Evolutionary conservation across 1,140 invertebrate genomes (phyloP).

Genomic region (Caenorhabditis remanei): DNA sequence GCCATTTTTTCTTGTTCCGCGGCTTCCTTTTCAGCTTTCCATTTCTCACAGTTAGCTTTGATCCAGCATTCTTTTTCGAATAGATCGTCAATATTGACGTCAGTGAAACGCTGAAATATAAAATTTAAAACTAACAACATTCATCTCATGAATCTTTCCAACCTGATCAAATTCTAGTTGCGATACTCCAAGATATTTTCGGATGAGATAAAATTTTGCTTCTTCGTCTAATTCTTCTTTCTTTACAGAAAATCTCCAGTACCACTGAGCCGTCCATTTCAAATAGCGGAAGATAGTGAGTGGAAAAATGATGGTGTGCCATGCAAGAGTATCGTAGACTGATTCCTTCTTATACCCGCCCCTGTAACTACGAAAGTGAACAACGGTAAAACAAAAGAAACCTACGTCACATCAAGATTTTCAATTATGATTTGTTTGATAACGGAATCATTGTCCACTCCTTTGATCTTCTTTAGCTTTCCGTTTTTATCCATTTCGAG

Average conservation of each 20-base stretch:
- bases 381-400: constrained; percentile 55
- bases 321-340: constrained; percentile 85
- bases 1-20: constrained; percentile 86
- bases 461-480: constrained; percentile 82
- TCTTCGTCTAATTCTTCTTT: constrained; percentile 86
- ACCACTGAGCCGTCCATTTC: constrained; percentile 85
- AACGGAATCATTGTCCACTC: constrained; percentile 86
- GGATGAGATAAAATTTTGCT: constrained; percentile 88
- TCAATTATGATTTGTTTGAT: constrained; percentile 87
- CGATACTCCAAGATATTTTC: constrained; percentile 84
- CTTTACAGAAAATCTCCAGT: constrained; percentile 85
- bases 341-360: constrained; percentile 89
- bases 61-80: constrained; percentile 86
- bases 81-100: constrained; percentile 84
- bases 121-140: too few species aligned
- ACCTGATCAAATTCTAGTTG: constrained; percentile 81
- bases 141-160: not conserved
- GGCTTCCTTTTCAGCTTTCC: constrained; percentile 87
- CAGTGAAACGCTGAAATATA: constrained; percentile 82
- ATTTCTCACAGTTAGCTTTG: constrained; percentile 84
- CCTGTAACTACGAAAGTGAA: constrained; percentile 78
- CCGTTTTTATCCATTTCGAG: constrained; percentile 80
- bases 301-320: constrained; percentile 86
- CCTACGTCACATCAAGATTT: constrained; percentile 87
- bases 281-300: constrained; percentile 84